A percentile compares a stretch with the other conserved stretches of the same genome.
Conservation (phyloP, 2,113 vertebrate species). For the Paradoxurus hermaphroditus region DNA sequence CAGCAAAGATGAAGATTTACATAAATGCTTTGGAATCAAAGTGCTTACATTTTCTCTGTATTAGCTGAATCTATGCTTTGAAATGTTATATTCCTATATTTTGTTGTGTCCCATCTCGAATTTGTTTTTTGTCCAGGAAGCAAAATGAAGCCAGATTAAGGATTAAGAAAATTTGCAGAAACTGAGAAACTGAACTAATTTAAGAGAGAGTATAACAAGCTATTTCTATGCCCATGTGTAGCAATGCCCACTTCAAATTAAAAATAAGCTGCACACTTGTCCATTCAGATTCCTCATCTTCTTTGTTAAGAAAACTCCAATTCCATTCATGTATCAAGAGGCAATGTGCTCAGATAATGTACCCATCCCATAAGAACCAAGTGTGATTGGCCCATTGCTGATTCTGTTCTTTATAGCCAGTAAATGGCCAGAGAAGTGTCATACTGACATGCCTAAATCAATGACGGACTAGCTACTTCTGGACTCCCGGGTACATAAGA, state of each 20-base stretch:
- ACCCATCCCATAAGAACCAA: neutral
- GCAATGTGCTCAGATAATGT: neutral
- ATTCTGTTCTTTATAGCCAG: neutral
- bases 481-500: neutral
- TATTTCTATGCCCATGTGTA: neutral
- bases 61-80: neutral
- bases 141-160: neutral
- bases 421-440: neutral
- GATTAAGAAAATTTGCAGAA: neutral
- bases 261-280: neutral
- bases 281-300: neutral
- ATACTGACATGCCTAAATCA: neutral
- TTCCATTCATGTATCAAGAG: neutral
- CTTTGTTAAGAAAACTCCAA: neutral
- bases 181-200: neutral
- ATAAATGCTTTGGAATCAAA: neutral
- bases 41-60: neutral
- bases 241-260: neutral
- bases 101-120: neutral
- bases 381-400: neutral
- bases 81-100: neutral
- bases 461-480: neutral
- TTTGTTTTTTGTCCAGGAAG: neutral
- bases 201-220: neutral
- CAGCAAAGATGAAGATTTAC: neutral